phyloP scores from a whole-genome alignment of 2,113 vertebrate species.

The Nerophis lumbriciformis region DNA sequence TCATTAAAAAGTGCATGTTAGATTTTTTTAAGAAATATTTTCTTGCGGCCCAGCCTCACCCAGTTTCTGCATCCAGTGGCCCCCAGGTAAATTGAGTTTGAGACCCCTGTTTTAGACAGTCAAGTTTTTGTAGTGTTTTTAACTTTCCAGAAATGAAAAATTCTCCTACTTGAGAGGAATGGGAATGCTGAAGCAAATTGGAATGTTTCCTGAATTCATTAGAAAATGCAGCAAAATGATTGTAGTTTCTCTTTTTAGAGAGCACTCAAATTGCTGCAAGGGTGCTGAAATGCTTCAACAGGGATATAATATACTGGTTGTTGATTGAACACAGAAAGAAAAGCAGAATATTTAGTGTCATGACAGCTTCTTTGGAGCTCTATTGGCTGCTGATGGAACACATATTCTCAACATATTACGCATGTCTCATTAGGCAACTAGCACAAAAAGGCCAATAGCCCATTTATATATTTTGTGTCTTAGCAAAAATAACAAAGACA shows the following conservation, averaged over 20 bases:
- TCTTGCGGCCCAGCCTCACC: no score
- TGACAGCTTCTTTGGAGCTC: slow-evolving; percentile 65
- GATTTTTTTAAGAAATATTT: no score
- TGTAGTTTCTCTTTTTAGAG: slow-evolving; percentile 55
- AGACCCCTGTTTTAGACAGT: slow-evolving; percentile 59
- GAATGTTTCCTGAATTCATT: slow-evolving; percentile 26
- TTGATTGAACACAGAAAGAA: slow-evolving; percentile 11
- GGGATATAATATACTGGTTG: slow-evolving; percentile 36
- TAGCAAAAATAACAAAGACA: slow-evolving; percentile 49
- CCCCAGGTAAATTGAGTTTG: no score
- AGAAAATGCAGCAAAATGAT: slow-evolving; percentile 37
- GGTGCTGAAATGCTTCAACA: slow-evolving; percentile 53
- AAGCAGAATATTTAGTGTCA: slow-evolving; percentile 33
- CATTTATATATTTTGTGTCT: slow-evolving; percentile 30
- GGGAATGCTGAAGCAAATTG: slow-evolving; percentile 28
- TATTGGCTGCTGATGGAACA: slow-evolving; percentile 39
- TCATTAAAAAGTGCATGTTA: no score
- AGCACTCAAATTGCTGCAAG: slow-evolving; percentile 53
- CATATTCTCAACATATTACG: slow-evolving; percentile 50
- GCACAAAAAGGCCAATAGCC: slow-evolving; percentile 39
- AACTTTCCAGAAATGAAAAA: slow-evolving; percentile 19
- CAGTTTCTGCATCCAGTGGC: no score
- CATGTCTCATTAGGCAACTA: slow-evolving; percentile 48
- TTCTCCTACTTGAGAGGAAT: slow-evolving; percentile 22
- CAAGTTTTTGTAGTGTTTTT: slow-evolving; percentile 48